Conservation (phyloP, 2,888 invertebrate genomes). For the Lydus trimaculatus region DNA sequence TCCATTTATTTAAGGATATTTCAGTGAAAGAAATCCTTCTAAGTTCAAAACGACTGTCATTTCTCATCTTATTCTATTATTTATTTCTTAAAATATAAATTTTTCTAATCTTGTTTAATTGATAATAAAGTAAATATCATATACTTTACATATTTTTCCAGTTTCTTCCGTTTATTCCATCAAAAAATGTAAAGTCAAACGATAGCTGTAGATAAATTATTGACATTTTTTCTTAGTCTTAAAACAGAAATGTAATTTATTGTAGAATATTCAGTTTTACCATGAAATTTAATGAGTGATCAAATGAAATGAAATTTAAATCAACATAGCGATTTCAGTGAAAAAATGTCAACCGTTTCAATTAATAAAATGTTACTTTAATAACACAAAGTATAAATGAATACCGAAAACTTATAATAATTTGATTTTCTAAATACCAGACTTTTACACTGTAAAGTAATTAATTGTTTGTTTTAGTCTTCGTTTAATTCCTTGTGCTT, state of each 20-base stretch:
- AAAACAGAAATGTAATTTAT: conserved; percentile 5
- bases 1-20: conserved; percentile 25
- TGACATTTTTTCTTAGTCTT: too few relatives aligned
- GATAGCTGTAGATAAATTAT: not conserved
- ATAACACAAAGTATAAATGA: not conserved
- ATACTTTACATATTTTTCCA: not conserved
- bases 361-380: not conserved
- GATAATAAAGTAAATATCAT: not conserved
- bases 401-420: not conserved
- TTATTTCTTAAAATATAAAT: not conserved
- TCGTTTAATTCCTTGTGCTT: too few relatives aligned
- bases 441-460: too few relatives aligned
- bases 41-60: conserved; percentile 12
- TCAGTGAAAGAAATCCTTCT: not conserved
- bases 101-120: not conserved
- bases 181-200: not conserved
- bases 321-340: not conserved
- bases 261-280: conserved; percentile 5
- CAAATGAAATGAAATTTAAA: conserved; percentile 1
- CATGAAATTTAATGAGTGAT: not conserved
- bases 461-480: too few relatives aligned
- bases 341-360: not conserved
- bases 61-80: conserved; percentile 14
- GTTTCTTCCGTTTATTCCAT: not conserved
- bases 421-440: not conserved